These are phyloP conservation scores for Callocephalon fimbriatum DNA, from an alignment of 2,113 vertebrate species.

Conservation along the genomic window DNA sequence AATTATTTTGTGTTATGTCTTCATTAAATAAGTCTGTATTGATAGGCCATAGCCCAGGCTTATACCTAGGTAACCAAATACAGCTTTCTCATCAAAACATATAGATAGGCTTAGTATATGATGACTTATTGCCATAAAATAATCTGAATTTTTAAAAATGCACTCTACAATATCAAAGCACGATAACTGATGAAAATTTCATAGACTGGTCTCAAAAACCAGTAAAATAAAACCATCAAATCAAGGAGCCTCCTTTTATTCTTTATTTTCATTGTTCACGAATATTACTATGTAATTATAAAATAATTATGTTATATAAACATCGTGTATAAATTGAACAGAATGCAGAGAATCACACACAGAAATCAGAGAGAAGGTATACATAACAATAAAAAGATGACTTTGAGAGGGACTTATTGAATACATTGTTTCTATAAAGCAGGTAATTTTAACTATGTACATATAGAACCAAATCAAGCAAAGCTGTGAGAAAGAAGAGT, in stretches of 20 bases:
- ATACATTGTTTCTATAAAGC: not conserved
- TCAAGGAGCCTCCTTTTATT: not conserved
- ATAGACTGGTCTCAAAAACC: not conserved
- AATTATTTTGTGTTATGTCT: not conserved
- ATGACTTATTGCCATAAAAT: not conserved
- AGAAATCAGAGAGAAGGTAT: not conserved
- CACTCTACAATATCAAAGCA: not conserved
- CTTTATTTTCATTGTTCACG: not conserved
- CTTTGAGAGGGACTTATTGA: fast-evolving
- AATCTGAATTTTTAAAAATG: not conserved
- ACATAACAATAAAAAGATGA: not conserved
- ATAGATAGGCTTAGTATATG: not conserved
- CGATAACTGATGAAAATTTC: not conserved
- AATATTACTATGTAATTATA: not conserved
- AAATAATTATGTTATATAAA: not conserved
- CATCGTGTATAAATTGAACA: not conserved
- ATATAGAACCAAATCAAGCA: not conserved
- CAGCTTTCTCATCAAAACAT: not conserved
- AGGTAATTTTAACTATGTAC: not conserved
- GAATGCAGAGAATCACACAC: not conserved
- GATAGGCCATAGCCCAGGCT: not conserved
- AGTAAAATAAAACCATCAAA: not conserved
- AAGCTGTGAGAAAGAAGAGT: not conserved
- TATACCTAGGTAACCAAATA: not conserved
- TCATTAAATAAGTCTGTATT: not conserved